A percentile compares a stretch with the other conserved stretches of the same genome.
These are phyloP conservation scores for Chaenogobius annularis DNA, from an alignment of 2,113 vertebrate species.

Conservation along the genomic window DNA sequence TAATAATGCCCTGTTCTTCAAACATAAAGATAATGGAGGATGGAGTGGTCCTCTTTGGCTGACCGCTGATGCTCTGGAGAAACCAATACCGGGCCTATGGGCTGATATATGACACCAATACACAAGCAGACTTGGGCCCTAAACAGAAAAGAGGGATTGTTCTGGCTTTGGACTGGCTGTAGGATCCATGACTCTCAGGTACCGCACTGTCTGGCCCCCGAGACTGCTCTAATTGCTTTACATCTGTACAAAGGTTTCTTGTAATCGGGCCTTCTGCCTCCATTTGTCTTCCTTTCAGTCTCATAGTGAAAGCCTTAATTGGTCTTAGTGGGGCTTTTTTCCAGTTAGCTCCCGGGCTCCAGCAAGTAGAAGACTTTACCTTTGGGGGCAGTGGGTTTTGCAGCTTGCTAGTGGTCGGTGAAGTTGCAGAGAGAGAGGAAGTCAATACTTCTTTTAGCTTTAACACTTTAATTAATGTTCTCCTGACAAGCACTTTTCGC, in stretches of 20 bases:
- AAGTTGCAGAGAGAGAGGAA: conserved; percentile 78
- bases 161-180: conserved; percentile 90
- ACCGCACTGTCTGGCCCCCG: conserved; percentile 84
- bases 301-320: conserved; percentile 97
- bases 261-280: conserved; percentile 96
- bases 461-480: conserved; percentile 95
- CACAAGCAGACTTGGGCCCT: conserved; percentile 84
- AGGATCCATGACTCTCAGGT: conserved; percentile 89
- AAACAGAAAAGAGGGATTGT: conserved; percentile 89
- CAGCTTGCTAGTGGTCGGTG: conserved; percentile 67
- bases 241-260: conserved; percentile 99
- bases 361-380: conserved; percentile 82
- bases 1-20: conserved; percentile 79
- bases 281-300: conserved; percentile 98
- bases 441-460: conserved; percentile 90
- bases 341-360: conserved; percentile 85
- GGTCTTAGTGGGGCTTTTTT: conserved; percentile 95
- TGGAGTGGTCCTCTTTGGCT: conserved; percentile 76
- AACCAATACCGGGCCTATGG: conserved; percentile 80
- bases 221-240: conserved; percentile 98
- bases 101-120: conserved; percentile 92
- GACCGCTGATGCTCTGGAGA: conserved; percentile 78
- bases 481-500: conserved; percentile 80
- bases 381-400: conserved; percentile 72
- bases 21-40: conserved; percentile 72